Percentiles rank a stretch among this genome's conserved stretches.
Evolutionary conservation across 1,140 invertebrate genomes (phyloP).

Genomic region (Heliothis virescens): DNA sequence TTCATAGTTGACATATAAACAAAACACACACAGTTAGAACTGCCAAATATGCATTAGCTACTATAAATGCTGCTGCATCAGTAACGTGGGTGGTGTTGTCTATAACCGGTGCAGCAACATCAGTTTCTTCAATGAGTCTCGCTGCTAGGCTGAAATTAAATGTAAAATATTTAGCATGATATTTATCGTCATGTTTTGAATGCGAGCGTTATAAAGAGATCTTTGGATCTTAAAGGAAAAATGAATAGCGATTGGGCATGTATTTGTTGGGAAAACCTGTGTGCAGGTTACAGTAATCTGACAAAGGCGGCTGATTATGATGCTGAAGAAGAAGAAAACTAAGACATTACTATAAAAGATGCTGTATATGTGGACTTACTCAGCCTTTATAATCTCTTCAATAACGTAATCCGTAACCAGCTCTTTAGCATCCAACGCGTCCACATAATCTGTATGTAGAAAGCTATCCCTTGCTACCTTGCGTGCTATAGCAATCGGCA

Average conservation of each 20-base stretch:
- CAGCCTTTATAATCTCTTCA: constrained; percentile 51
- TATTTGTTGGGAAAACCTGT: too few relatives aligned
- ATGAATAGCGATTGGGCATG: too few relatives aligned
- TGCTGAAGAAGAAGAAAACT: too few relatives aligned
- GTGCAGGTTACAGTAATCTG: too few relatives aligned
- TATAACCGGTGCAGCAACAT: not conserved
- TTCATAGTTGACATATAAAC: not conserved
- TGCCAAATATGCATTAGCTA: not conserved
- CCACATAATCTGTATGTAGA: constrained; percentile 67
- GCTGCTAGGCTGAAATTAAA: too few relatives aligned
- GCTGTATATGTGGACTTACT: not conserved
- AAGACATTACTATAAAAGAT: too few relatives aligned
- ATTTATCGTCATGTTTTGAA: too few relatives aligned
- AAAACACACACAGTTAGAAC: constrained; percentile 1
- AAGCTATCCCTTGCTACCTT: constrained; percentile 68
- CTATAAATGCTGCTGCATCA: not conserved
- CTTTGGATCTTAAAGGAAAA: too few relatives aligned
- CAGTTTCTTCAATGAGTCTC: too few relatives aligned
- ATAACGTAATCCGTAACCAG: constrained; percentile 71
- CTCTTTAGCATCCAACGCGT: constrained; percentile 64
- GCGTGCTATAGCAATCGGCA: constrained; percentile 64
- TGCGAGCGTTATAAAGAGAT: too few relatives aligned
- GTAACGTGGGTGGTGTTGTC: not conserved
- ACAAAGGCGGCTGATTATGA: too few relatives aligned
- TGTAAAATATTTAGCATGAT: too few relatives aligned